Base-by-base conservation (phyloP, 2,113 vertebrate genomes). In the Xenopus borealis region DNA sequence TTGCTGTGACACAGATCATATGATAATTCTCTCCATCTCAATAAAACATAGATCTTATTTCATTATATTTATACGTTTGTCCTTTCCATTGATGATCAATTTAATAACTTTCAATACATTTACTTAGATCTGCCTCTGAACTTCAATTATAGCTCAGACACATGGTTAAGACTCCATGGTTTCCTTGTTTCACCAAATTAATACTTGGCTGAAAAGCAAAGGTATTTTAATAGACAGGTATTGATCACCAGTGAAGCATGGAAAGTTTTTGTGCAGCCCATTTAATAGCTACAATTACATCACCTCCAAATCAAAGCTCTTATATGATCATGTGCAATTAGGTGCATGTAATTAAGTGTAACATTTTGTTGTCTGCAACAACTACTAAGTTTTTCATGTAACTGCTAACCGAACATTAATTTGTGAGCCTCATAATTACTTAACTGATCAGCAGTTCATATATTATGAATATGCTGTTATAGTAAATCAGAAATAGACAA, bases 241-340 rank as follows among this genome's bases (percentile, higher is more conserved):
- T 55, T 72, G 59, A 16, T 62, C 46, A 64, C 33, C 30, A 27
- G 40, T 64, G 61, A 40, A 64, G 62, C 47, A 64, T 64, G 71
- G 14, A 46, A 64, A 72, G 17, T 13, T 18, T 62, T 17, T 19
- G 59, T 23, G 12, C 40, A 62, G 18, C 18, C 45, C 47, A 72
- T 63, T 53, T 17, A 63, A 72, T 30, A 18, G n/a, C 9, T 53
- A 47, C 17, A 62, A 72, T 72, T 33, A 72, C 30, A 40, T 17
- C 58, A 64, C 44, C 27, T 8, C 18, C 46, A 50, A 12, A 13
- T 2, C 47, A 50, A 13, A 12, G 47, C 17, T 66, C 19, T 44
- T 46, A 44, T 46, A 66, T 66, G 63, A 53, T 64, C 71, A 64
- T 72, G 47, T 53, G 61, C 62, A 63, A 72, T 72, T 72, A 72